Percentiles rank a stretch among this genome's conserved stretches.
Conservation (phyloP, 2,113 vertebrate species). For the Protobothrops mucrosquamatus region DNA sequence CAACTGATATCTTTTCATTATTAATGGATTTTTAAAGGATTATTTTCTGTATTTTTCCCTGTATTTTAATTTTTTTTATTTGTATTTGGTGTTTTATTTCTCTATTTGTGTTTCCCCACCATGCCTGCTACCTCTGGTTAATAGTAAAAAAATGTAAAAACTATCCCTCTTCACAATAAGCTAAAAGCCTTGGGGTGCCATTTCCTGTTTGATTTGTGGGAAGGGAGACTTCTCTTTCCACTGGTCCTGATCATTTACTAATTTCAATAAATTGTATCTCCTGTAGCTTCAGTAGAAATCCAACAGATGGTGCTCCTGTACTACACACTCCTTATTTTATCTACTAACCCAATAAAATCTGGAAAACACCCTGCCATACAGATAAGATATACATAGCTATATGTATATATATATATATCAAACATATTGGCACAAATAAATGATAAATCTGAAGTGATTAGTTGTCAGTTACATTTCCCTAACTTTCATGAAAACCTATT, state of each 20-base stretch:
- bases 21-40: neutral
- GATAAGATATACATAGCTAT: neutral
- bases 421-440: neutral
- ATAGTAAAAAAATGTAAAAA: neutral
- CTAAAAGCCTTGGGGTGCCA: neutral
- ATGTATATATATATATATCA: neutral
- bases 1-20: neutral
- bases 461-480: neutral
- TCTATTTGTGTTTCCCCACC: neutral
- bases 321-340: neutral
- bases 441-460: neutral
- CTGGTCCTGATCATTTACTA: neutral
- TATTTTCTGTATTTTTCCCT: neutral
- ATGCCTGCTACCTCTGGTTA: neutral
- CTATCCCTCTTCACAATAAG: neutral
- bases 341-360: neutral
- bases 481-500: neutral
- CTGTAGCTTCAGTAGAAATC: neutral
- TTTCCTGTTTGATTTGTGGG: neutral
- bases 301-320: conserved; percentile 17
- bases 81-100: neutral
- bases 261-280: neutral
- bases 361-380: neutral
- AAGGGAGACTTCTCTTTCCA: neutral
- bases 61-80: neutral